A percentile compares a stretch with the other conserved stretches of the same genome.
phyloP scores from a whole-genome alignment of 37 sponge, comb jelly and placozoan genomes.

The Halichondria panicea region DNA sequence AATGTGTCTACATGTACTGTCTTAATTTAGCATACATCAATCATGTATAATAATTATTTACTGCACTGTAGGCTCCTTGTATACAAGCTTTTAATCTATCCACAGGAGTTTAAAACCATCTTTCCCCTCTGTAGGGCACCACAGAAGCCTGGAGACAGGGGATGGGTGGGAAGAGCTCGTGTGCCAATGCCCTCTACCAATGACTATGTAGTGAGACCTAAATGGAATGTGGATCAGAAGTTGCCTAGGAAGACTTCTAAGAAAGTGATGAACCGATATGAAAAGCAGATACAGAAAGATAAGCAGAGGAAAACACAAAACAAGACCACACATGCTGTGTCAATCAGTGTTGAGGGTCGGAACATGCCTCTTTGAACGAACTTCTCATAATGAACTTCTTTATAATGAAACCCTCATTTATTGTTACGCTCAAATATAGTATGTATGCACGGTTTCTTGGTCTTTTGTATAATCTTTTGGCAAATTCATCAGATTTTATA shows the following conservation, averaged over 20 bases:
- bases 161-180: slow-evolving; percentile 90
- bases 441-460: too few relatives aligned
- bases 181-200: slow-evolving; percentile 95
- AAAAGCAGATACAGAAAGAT: slow-evolving; percentile 72
- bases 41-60: too few relatives aligned
- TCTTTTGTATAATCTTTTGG: not conserved
- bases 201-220: slow-evolving; percentile 94
- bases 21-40: too few relatives aligned
- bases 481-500: not conserved
- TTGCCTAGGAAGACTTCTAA: slow-evolving; percentile 50
- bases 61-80: too few relatives aligned
- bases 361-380: slow-evolving; percentile 77
- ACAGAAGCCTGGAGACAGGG: slow-evolving; percentile 94
- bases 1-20: too few relatives aligned
- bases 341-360: slow-evolving; percentile 79
- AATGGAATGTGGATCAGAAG: slow-evolving; percentile 83
- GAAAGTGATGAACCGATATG: slow-evolving; percentile 68
- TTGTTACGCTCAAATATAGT: too few relatives aligned
- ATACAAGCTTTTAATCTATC: too few relatives aligned
- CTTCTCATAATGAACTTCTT: too few relatives aligned
- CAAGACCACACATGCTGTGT: slow-evolving; percentile 57
- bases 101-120: too few relatives aligned
- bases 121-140: slow-evolving; percentile 48
- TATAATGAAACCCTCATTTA: too few relatives aligned
- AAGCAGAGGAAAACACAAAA: slow-evolving; percentile 50